Evolutionary conservation across 2,113 vertebrate genomes (phyloP).

Genomic region (Myocastor coypus): DNA sequence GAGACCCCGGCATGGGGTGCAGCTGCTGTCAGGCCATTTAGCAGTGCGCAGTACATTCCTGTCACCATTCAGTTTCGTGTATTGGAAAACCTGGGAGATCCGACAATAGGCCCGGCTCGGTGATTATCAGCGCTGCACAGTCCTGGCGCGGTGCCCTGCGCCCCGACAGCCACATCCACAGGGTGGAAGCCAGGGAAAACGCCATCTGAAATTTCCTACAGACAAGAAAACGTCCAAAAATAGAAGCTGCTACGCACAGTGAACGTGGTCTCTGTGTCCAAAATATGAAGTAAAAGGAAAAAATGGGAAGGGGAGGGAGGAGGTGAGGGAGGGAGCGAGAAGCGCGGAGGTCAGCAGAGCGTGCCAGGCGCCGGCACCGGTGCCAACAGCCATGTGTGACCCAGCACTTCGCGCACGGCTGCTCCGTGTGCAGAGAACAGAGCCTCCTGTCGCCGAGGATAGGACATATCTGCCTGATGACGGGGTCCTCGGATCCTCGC

Average conservation of each 20-base stretch:
- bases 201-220: background rate
- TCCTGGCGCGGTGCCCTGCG: background rate
- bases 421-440: background rate
- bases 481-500: background rate
- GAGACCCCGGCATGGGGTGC: background rate
- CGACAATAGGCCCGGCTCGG: background rate
- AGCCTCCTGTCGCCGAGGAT: background rate
- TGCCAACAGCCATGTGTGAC: background rate
- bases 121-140: background rate
- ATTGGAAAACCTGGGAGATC: background rate
- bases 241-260: background rate
- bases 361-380: rapidly evolving
- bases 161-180: background rate
- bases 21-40: background rate
- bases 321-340: background rate
- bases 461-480: background rate
- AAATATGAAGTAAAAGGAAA: background rate
- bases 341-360: background rate
- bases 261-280: background rate
- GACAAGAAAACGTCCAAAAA: background rate
- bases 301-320: background rate
- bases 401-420: background rate
- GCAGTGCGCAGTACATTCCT: background rate
- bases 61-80: background rate
- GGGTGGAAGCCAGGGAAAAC: background rate